These are phyloP conservation scores for Euwallacea fornicatus DNA, from an alignment of 1,140 invertebrate species.

Conservation along the genomic window DNA sequence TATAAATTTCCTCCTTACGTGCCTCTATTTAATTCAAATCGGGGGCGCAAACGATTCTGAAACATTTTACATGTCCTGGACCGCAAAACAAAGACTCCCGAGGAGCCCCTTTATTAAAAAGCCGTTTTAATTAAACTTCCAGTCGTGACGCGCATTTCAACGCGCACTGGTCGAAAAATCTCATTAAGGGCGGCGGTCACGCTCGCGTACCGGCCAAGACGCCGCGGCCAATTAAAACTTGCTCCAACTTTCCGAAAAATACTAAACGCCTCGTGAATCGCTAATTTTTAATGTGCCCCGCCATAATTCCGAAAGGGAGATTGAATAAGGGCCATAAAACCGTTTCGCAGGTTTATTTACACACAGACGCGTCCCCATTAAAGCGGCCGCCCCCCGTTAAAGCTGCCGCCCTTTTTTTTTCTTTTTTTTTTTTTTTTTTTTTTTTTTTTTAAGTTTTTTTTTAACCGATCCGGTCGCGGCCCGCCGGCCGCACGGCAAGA, in stretches of 20 bases:
- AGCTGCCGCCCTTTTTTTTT: not conserved
- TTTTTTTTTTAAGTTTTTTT: too few species aligned
- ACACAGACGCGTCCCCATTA: not conserved
- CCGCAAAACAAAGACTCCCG: not conserved
- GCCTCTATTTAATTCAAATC: not conserved
- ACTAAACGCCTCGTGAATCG: too few species aligned
- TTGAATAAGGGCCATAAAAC: too few species aligned
- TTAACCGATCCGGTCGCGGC: too few species aligned
- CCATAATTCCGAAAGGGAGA: too few species aligned
- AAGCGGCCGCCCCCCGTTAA: not conserved
- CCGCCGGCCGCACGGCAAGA: too few species aligned
- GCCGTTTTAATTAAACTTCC: conserved; percentile 5
- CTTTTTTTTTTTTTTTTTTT: too few species aligned
- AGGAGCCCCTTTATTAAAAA: not conserved
- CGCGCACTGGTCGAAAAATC: conserved; percentile 4
- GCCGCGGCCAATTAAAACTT: conserved; percentile 10
- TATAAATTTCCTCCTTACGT: conserved; percentile 1
- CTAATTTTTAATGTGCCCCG: too few species aligned
- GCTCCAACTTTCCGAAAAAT: not conserved
- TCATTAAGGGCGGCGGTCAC: conserved; percentile 3
- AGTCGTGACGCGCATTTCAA: conserved; percentile 4
- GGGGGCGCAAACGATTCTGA: not conserved
- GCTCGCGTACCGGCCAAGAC: not conserved
- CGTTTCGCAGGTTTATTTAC: too few species aligned
- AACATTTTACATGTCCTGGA: not conserved